These are phyloP conservation scores for Apolygus lucorum DNA, from an alignment of 1,140 invertebrate genomes.

Conservation along the genomic window DNA sequence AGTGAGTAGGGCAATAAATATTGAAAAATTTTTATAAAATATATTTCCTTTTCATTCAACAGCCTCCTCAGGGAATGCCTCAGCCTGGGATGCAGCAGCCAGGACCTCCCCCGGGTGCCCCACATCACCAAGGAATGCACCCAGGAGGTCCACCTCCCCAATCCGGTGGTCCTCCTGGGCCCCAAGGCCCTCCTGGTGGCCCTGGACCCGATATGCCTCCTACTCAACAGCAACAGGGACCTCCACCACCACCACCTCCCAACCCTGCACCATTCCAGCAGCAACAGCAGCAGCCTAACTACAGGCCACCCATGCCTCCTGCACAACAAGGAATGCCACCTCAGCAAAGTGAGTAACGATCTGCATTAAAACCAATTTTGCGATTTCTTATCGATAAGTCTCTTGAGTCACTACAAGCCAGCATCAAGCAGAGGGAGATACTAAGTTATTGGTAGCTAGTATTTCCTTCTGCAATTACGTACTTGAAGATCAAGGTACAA, in stretches of 20 bases:
- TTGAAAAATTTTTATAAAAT: neutral
- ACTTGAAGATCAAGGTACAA: no score
- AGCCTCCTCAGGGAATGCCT: slow-evolving; percentile 29
- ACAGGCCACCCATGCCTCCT: slow-evolving; percentile 14
- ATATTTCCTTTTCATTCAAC: slow-evolving; percentile 5
- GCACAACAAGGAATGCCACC: slow-evolving; percentile 26
- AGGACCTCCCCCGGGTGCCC: slow-evolving; percentile 7
- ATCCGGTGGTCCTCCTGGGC: neutral
- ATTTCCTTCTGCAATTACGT: no score
- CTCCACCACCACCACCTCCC: slow-evolving; percentile 22
- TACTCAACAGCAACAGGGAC: neutral
- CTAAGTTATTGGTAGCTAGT: no score
- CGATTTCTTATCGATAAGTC: no score
- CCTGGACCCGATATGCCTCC: neutral
- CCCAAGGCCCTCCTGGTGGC: neutral
- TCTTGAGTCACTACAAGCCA: no score
- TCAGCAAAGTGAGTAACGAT: slow-evolving; percentile 14
- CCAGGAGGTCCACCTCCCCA: slow-evolving; percentile 19
- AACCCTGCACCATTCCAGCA: no score
- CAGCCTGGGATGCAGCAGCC: slow-evolving; percentile 16
- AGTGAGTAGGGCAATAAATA: no score
- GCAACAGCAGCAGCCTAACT: slow-evolving; percentile 24
- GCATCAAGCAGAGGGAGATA: no score
- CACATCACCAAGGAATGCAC: slow-evolving; percentile 27
- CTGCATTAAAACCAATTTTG: no score